Evolutionary conservation across 2,797 vertebrate genomes (phyloP).

Genomic region (Acrossocheilus fasciatus): DNA sequence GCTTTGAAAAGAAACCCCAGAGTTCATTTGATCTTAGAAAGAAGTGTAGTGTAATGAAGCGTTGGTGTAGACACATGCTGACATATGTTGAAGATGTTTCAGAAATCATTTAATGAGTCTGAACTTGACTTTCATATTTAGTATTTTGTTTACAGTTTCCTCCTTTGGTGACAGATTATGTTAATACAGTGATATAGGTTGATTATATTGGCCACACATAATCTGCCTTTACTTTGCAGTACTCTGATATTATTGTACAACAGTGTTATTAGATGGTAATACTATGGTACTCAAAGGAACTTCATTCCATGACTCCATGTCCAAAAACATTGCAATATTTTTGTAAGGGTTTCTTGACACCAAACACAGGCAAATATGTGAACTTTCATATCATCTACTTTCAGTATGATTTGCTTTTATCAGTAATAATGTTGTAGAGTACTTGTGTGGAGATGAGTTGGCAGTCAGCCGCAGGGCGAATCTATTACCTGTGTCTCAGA

Average conservation of each 20-base stretch:
- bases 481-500: conserved; percentile 40
- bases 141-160: background rate
- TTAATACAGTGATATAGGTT: background rate
- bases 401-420: conserved; percentile 19
- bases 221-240: background rate
- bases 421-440: conserved; percentile 35
- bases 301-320: background rate
- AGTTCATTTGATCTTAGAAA: background rate
- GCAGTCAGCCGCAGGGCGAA: conserved; percentile 41
- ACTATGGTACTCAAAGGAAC: background rate
- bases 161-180: background rate
- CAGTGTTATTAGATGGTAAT: background rate
- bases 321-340: background rate
- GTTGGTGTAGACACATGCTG: background rate
- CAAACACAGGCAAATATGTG: background rate
- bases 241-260: background rate
- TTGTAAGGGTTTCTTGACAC: background rate
- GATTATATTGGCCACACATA: background rate
- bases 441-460: conserved; percentile 46
- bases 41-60: background rate
- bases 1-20: background rate
- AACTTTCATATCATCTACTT: background rate
- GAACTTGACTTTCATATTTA: background rate
- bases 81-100: background rate
- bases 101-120: background rate